These are phyloP conservation scores for Campoplex nolae DNA, from an alignment of 2,888 invertebrate genomes.

Conservation along the genomic window DNA sequence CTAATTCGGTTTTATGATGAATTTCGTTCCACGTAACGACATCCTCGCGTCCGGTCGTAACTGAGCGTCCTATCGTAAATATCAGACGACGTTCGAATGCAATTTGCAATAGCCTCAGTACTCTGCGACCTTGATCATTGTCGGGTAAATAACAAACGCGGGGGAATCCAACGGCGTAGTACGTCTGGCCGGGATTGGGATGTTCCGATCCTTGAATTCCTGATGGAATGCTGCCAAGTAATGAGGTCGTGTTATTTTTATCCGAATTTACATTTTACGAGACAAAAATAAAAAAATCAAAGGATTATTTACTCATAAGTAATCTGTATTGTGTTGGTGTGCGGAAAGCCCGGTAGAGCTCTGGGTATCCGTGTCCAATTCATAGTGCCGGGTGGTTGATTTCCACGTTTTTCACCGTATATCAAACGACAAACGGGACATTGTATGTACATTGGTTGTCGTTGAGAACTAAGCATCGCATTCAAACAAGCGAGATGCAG, in stretches of 20 bases:
- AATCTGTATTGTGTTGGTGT: constrained; percentile 92
- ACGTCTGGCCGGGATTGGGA: constrained; percentile 93
- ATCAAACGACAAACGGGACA: constrained; percentile 95
- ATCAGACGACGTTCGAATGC: constrained; percentile 94
- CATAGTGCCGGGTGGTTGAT: constrained; percentile 94
- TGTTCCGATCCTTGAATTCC: constrained; percentile 93
- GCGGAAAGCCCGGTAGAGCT: constrained; percentile 89
- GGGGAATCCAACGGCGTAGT: constrained; percentile 95
- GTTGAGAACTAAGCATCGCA: constrained; percentile 89
- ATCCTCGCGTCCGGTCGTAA: constrained; percentile 95
- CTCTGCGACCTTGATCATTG: constrained; percentile 91
- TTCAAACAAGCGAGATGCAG: constrained; percentile 93
- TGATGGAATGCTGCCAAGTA: constrained; percentile 90
- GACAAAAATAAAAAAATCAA: neutral
- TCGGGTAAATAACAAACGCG: constrained; percentile 94
- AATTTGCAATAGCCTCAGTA: constrained; percentile 90
- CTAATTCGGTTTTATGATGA: constrained; percentile 93
- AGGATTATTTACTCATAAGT: constrained; percentile 89
- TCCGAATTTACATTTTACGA: neutral
- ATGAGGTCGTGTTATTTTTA: constrained; percentile 15
- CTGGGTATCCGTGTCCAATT: constrained; percentile 91
- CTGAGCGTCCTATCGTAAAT: constrained; percentile 94
- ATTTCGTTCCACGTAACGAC: constrained; percentile 97
- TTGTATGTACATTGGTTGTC: constrained; percentile 89
- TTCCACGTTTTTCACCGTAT: constrained; percentile 92